Evolutionary conservation across 2,113 vertebrate genomes (phyloP).

Genomic region (zebrafish (Danio rerio)): GRCz12tu NC_133186.1:14658501-14659000

Average conservation of each 20-base stretch:
- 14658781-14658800: slow-evolving; percentile 19
- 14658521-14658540: neutral
- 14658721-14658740: neutral
- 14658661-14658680: neutral
- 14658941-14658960: slow-evolving; percentile 64
- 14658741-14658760: slow-evolving; percentile 4
- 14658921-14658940: slow-evolving; percentile 54
- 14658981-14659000: slow-evolving; percentile 51
- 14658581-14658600: neutral
- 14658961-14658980: slow-evolving; percentile 56
- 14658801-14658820: slow-evolving; percentile 2
- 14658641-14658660: slow-evolving; percentile 12
- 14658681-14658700: neutral
- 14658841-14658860: neutral
- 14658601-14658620: slow-evolving; percentile 15
- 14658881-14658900: slow-evolving; percentile 43
- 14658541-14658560: neutral
- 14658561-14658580: neutral
- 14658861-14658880: slow-evolving; percentile 28
- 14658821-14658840: neutral
- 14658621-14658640: slow-evolving; percentile 39
- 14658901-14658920: slow-evolving; percentile 41
- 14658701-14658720: neutral
- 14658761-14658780: neutral
- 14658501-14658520: neutral